Conservation (phyloP, 2,113 vertebrate species). For the Platichthys flesus region DNA sequence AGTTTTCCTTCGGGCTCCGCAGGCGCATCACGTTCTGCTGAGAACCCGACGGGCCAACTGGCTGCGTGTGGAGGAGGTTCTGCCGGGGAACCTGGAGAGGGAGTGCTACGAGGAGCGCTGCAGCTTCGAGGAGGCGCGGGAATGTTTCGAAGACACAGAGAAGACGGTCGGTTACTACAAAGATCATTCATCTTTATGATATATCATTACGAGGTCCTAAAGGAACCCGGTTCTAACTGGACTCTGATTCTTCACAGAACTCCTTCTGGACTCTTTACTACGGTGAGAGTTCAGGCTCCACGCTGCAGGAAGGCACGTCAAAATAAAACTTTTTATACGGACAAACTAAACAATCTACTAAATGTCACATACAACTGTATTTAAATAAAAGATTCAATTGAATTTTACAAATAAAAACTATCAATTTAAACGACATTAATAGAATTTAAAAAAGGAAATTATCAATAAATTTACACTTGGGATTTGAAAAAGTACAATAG, state of each 20-base stretch:
- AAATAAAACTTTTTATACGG: background rate
- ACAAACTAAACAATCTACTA: no score
- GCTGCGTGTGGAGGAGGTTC: constrained; percentile 87
- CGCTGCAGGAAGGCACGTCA: background rate
- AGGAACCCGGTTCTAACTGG: background rate
- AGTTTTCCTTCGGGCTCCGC: constrained; percentile 78
- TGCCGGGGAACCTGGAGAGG: constrained; percentile 88
- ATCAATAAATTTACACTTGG: no score
- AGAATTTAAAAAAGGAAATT: background rate
- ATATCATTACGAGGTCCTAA: background rate
- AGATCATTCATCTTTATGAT: background rate
- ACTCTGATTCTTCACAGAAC: constrained; percentile 49
- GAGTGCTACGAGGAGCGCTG: constrained; percentile 92
- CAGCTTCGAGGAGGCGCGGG: constrained; percentile 88
- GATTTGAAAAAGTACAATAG: no score
- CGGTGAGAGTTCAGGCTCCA: constrained; percentile 61
- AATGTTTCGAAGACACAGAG: constrained; percentile 85
- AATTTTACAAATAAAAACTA: no score
- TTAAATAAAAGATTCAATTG: no score
- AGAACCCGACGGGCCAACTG: constrained; percentile 82
- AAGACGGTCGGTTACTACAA: constrained; percentile 44
- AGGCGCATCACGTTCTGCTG: constrained; percentile 76
- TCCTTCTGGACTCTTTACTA: constrained; percentile 75
- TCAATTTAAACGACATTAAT: no score
- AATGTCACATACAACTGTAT: background rate